These are phyloP conservation scores for Electrona antarctica DNA, from an alignment of 2,113 vertebrate species.

Conservation along the genomic window DNA sequence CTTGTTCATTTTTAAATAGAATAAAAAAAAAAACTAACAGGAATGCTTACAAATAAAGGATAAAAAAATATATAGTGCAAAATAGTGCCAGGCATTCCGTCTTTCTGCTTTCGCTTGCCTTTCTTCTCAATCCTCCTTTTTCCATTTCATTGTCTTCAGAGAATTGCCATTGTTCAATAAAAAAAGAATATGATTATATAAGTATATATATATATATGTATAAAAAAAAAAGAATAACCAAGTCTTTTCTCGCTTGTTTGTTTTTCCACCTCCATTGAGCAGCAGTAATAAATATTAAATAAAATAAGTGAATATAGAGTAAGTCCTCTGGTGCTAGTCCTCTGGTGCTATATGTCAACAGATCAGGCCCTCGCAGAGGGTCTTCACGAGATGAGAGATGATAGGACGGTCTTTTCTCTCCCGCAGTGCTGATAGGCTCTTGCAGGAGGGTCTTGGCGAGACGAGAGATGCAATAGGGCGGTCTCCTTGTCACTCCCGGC, in stretches of 20 bases:
- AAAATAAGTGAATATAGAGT: conserved; percentile 47
- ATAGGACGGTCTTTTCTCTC: background rate
- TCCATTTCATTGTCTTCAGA: conserved; percentile 41
- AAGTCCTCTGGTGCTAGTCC: conserved; percentile 38
- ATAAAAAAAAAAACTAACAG: background rate
- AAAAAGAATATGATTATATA: background rate
- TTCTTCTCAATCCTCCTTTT: conserved; percentile 20
- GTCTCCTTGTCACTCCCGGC: too few relatives aligned
- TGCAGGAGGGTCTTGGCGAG: too few relatives aligned
- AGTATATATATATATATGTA: too few relatives aligned
- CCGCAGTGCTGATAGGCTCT: background rate
- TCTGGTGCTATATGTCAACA: conserved; percentile 2
- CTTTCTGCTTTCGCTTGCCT: conserved; percentile 37
- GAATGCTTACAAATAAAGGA: conserved; percentile 13
- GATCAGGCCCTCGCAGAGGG: background rate
- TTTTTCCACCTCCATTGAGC: conserved; percentile 50
- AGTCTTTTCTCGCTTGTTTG: conserved; percentile 39
- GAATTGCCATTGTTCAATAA: conserved; percentile 41
- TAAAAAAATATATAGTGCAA: conserved; percentile 77
- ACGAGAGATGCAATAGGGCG: too few relatives aligned
- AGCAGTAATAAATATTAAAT: conserved; percentile 83
- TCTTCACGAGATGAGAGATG: too few relatives aligned
- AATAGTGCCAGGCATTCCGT: conserved; percentile 64
- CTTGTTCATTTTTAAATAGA: conserved; percentile 26
- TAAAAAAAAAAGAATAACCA: conserved; percentile 29